A percentile compares a stretch with the other conserved stretches of the same genome.
Evolutionary conservation across 2,113 vertebrate genomes (phyloP).

Genomic region (Amazona vittata): DNA sequence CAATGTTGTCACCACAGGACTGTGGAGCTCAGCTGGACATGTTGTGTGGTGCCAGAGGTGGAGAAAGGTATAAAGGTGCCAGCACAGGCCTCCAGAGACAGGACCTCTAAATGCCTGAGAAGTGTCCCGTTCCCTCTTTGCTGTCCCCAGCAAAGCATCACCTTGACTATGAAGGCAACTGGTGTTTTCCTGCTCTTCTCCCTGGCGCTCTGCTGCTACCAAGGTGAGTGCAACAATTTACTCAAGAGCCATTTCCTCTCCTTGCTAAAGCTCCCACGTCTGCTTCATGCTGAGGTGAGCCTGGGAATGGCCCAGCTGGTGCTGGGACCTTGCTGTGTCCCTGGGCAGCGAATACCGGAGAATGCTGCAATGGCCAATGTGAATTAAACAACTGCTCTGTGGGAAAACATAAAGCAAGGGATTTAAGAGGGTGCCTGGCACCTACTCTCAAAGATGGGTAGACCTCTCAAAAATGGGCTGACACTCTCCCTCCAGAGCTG

Average conservation of each 20-base stretch:
- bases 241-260: background rate
- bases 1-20: background rate
- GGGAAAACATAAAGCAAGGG: background rate
- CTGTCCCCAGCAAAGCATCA: background rate
- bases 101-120: background rate
- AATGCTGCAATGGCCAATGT: background rate
- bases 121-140: background rate
- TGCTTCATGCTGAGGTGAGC: background rate
- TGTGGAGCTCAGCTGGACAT: background rate
- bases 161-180: constrained; percentile 29
- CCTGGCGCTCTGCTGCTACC: constrained; percentile 10
- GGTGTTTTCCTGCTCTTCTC: constrained; percentile 37
- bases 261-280: background rate
- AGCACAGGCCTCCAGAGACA: background rate
- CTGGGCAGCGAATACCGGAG: background rate
- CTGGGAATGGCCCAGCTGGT: constrained; percentile 5
- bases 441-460: background rate
- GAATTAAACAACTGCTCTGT: background rate
- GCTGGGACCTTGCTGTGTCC: background rate
- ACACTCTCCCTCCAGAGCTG: background rate
- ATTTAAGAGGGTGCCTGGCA: background rate
- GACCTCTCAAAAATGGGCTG: background rate
- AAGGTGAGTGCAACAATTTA: constrained; percentile 36
- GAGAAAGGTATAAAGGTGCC: constrained; percentile 3
- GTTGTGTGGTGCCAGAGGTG: background rate